These are phyloP conservation scores for Sebastes wilsoni DNA, from an alignment of 2,797 vertebrate species.

Conservation along the genomic window DNA sequence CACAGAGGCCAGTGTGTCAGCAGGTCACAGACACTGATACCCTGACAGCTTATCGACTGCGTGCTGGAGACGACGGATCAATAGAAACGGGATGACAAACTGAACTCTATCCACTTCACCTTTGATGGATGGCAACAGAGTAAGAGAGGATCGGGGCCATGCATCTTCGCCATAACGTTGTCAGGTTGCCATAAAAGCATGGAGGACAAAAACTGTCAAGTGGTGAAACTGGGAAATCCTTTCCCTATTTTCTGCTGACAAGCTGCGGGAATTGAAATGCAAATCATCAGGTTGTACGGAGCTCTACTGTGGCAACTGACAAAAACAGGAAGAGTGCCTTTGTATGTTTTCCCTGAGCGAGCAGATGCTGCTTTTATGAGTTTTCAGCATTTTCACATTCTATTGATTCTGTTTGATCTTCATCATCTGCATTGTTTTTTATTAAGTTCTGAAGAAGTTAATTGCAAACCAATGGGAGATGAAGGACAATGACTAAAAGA, in stretches of 20 bases:
- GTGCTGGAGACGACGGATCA: constrained; percentile 39
- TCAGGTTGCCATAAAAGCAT: constrained; percentile 9
- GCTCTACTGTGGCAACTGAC: not conserved
- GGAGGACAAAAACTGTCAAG: constrained; percentile 12
- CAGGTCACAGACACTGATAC: constrained; percentile 45
- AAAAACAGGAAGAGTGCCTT: not conserved
- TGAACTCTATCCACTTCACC: constrained; percentile 37
- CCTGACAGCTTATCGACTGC: constrained; percentile 4
- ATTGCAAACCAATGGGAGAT: not conserved
- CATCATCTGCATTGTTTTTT: not conserved
- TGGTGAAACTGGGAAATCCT: constrained; percentile 22
- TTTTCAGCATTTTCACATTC: not conserved
- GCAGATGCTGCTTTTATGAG: not conserved
- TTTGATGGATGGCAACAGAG: constrained; percentile 50
- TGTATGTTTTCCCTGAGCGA: not conserved
- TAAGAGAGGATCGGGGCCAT: constrained; percentile 11
- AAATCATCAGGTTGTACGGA: not conserved
- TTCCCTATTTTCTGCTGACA: not conserved
- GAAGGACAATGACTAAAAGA: not conserved
- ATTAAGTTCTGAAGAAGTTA: not conserved
- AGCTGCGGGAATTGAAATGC: constrained; percentile 8
- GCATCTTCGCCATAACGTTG: constrained; percentile 27
- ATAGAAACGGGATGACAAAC: constrained; percentile 53
- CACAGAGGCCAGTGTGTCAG: constrained; percentile 21
- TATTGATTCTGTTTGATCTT: not conserved